Base-by-base conservation (phyloP, 1,140 invertebrate species). In the Trichonephila clavipes region DNA sequence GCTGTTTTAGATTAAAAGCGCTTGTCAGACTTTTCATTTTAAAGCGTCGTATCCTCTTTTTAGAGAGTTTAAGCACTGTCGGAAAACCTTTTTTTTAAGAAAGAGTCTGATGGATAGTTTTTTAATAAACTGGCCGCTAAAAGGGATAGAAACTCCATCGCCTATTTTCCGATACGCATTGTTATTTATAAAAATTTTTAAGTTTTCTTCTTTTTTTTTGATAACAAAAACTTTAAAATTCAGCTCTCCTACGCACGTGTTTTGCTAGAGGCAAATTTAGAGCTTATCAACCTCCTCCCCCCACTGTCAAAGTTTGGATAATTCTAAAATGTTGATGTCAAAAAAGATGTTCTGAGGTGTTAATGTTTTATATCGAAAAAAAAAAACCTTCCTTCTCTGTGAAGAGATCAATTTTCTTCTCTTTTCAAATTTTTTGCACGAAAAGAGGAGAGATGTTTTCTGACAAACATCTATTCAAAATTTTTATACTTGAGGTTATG, bases 1-100 rank as follows among this genome's bases (percentile, higher is more conserved):
- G 72, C 24, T 34, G 72, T 59, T 24, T 51, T 19, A 83, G 40
- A 83, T 64, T 87, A 69, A 66, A 88, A 77, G 58, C 28, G 14
- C 34, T 90, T 90, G 88, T 90, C 72, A 81, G 69, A 51, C 58
- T 81, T 81, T 90, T 81, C 44, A 81, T 90, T 90, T 90, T 81
- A 81, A 90, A 40, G 24, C 18, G 66, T 58, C 72, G 44, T 58
- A 81, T 90, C n/a, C n/a, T n/a, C 69, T 81, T 61, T 81, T 81
- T 19, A 59, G 28, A 34, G 28, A 19, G 72, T 90, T 81, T 81
- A 90, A 81, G 14, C 28, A 81, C 18, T 89, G 66, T 34, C 51
- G 8, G 59, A 21, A 77, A 66, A 51, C 34, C 58, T 90, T 61
- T 64, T 51, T 28, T 59, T 58, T 24, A 44, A 69, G 61, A 83